phyloP scores from a whole-genome alignment of 1,140 invertebrate genomes.

The Antheraea pernyi region DNA sequence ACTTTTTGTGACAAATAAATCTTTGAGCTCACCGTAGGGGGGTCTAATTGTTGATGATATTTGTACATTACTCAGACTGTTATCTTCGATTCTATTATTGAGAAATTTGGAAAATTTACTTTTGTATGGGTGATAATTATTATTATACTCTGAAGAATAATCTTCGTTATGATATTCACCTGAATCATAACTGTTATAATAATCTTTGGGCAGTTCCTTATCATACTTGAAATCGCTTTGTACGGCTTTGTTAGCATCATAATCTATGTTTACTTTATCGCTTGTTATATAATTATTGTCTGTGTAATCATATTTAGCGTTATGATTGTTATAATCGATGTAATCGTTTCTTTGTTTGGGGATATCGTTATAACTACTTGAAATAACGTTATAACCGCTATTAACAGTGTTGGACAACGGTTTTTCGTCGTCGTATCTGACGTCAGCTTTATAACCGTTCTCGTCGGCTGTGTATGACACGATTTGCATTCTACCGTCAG shows the following conservation, averaged over 20 bases:
- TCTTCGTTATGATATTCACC: conserved; percentile 58
- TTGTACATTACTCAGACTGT: background rate
- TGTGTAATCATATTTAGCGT: conserved; percentile 23
- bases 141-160: conserved; percentile 54
- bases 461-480: conserved; percentile 80
- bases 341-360: conserved; percentile 14
- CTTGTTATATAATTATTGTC: conserved; percentile 35
- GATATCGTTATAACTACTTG: conserved; percentile 26
- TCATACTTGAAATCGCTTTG: conserved; percentile 2
- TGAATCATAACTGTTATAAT: conserved; percentile 48
- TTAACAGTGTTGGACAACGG: background rate
- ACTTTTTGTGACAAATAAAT: conserved; percentile 40
- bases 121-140: conserved; percentile 44
- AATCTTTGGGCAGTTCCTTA: conserved; percentile 26
- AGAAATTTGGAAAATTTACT: conserved; percentile 35
- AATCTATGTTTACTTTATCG: conserved; percentile 16
- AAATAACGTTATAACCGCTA: conserved; percentile 18
- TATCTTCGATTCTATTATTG: conserved; percentile 19
- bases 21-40: conserved; percentile 49
- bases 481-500: conserved; percentile 86
- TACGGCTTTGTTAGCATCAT: background rate
- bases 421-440: conserved; percentile 74
- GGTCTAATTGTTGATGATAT: conserved; percentile 43
- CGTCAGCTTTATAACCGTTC: conserved; percentile 79
- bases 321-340: conserved; percentile 15